Conservation (phyloP, 2,888 invertebrate species). For the Rhogogaster chlorosoma region DNA sequence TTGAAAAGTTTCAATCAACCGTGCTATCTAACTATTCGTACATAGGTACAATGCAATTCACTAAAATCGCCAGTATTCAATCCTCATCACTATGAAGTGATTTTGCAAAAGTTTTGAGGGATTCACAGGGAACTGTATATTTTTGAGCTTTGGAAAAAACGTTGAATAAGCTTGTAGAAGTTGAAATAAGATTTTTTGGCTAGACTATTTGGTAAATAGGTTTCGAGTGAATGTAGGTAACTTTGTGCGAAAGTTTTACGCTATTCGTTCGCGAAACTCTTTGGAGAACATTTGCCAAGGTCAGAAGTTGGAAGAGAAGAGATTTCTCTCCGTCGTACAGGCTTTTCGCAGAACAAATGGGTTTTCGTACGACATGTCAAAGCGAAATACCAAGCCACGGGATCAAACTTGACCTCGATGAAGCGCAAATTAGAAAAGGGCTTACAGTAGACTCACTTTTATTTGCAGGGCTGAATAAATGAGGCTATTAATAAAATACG, state of each 20-base stretch:
- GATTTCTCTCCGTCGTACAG: slow-evolving; percentile 1
- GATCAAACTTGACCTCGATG: slow-evolving; percentile 28
- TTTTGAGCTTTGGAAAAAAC: neutral
- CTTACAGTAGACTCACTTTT: slow-evolving; percentile 34
- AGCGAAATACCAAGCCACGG: neutral
- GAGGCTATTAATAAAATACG: slow-evolving; percentile 47
- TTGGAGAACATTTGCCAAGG: slow-evolving; percentile 17
- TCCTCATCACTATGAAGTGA: neutral
- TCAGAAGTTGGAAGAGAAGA: slow-evolving; percentile 17
- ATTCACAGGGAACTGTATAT: neutral
- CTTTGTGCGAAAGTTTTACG: slow-evolving; percentile 14
- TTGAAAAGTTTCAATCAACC: neutral
- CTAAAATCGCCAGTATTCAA: neutral
- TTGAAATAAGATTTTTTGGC: slow-evolving; percentile 19
- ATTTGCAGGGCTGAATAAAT: slow-evolving; percentile 39
- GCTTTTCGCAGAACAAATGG: slow-evolving; percentile 33
- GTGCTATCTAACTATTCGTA: neutral
- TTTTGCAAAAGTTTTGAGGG: neutral
- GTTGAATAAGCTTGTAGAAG: slow-evolving; percentile 24
- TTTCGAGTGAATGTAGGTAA: slow-evolving; percentile 19
- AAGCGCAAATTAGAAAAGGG: slow-evolving; percentile 41
- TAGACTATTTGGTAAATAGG: slow-evolving; percentile 20
- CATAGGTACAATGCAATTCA: neutral
- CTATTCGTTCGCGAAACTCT: slow-evolving; percentile 6
- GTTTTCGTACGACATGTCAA: slow-evolving; percentile 1